These are phyloP conservation scores for Coronaproctus castanopsis DNA, from an alignment of 2,888 invertebrate genomes.

Conservation along the genomic window DNA sequence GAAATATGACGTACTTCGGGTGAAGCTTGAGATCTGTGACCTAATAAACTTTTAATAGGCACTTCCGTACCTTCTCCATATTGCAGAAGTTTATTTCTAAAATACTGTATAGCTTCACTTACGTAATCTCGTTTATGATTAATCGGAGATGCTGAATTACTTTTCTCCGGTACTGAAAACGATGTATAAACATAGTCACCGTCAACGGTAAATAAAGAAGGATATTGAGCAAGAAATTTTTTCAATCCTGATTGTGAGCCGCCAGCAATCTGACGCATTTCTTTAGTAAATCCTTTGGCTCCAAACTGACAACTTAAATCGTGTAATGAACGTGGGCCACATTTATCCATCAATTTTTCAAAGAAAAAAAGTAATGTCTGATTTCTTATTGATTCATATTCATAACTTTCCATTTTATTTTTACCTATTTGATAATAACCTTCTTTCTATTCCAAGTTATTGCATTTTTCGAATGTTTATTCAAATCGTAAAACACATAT, in stretches of 20 bases:
- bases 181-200: conserved; percentile 77
- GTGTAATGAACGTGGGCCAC: conserved; percentile 83
- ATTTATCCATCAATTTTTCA: conserved; percentile 92
- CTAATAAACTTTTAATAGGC: conserved; percentile 85
- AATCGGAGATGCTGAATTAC: conserved; percentile 19
- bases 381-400: conserved; percentile 82
- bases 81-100: conserved; percentile 81
- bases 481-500: too few relatives aligned
- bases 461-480: too few relatives aligned
- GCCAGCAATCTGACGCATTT: conserved; percentile 90
- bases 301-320: conserved; percentile 98
- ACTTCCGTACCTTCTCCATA: conserved; percentile 92
- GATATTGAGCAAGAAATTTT: conserved; percentile 91
- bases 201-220: conserved; percentile 83
- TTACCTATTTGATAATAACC: too few relatives aligned
- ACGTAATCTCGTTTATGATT: conserved; percentile 63
- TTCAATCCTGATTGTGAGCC: conserved; percentile 91
- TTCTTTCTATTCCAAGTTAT: too few relatives aligned
- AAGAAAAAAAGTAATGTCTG: conserved; percentile 95
- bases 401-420: conserved; percentile 80
- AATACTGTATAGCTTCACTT: conserved; percentile 92
- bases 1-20: conserved; percentile 93
- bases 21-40: conserved; percentile 88
- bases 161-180: conserved; percentile 35
- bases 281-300: conserved; percentile 95